Evolutionary conservation across 2,113 vertebrate genomes (phyloP).

Genomic region (Pygoscelis adeliae): DNA sequence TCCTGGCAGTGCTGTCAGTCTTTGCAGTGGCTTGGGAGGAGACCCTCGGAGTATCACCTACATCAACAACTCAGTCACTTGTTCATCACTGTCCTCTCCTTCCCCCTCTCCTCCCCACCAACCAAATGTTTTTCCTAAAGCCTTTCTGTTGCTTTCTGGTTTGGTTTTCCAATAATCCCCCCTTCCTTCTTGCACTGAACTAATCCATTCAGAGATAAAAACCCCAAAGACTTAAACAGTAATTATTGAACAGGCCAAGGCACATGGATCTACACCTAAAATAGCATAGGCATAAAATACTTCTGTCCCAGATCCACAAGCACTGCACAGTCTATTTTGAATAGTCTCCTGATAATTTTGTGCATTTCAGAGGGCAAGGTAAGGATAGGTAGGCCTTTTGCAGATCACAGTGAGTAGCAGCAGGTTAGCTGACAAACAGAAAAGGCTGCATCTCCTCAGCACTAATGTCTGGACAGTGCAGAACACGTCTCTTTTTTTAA

Average conservation of each 20-base stretch:
- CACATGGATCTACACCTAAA: neutral
- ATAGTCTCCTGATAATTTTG: neutral
- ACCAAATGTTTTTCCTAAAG: neutral
- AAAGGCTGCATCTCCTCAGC: neutral
- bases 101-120: neutral
- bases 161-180: neutral
- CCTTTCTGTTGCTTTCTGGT: neutral
- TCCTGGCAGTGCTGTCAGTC: neutral
- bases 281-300: neutral
- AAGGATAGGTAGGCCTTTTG: neutral
- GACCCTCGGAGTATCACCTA: neutral
- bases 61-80: neutral
- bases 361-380: neutral
- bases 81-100: neutral
- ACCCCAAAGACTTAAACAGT: neutral
- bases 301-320: neutral
- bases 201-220: neutral
- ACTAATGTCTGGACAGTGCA: neutral
- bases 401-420: neutral
- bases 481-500: neutral
- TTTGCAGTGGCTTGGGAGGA: neutral
- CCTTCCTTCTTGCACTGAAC: neutral
- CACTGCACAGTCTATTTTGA: neutral
- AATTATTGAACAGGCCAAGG: neutral
- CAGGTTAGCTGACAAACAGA: neutral